Conservation (phyloP, 2,113 vertebrate species). For the Maccullochella peelii region DNA sequence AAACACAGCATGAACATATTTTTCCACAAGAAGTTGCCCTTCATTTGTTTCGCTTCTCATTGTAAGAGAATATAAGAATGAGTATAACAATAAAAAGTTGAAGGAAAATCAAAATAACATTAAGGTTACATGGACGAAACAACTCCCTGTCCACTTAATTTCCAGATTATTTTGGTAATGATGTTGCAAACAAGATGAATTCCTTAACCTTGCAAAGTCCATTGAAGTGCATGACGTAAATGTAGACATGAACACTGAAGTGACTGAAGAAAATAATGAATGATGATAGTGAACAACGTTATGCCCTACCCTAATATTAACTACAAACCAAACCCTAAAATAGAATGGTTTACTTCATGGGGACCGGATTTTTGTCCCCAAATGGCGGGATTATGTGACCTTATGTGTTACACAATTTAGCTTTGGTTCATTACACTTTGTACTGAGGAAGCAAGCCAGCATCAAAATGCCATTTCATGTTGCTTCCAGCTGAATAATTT, state of each 20-base stretch:
- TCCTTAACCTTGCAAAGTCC: too few relatives aligned
- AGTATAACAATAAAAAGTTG: too few relatives aligned
- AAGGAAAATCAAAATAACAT: too few relatives aligned
- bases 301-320: background rate
- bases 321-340: background rate
- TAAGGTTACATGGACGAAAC: too few relatives aligned
- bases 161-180: too few relatives aligned
- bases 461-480: constrained; percentile 34
- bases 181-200: too few relatives aligned
- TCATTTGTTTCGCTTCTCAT: too few relatives aligned
- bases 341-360: background rate
- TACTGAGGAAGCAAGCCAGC: constrained; percentile 13
- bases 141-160: too few relatives aligned
- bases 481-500: constrained; percentile 46
- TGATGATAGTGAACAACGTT: background rate
- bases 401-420: constrained; percentile 1
- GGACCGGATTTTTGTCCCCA: background rate
- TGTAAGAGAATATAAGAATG: too few relatives aligned
- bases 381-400: background rate
- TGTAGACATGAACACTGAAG: background rate
- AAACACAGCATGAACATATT: too few relatives aligned
- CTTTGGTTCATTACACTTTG: constrained; percentile 24
- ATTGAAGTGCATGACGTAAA: background rate
- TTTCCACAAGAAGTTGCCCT: too few relatives aligned
- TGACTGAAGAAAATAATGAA: background rate